A percentile compares a stretch with the other conserved stretches of the same genome.
Evolutionary conservation across 2,797 vertebrate species (phyloP).

Genomic region (Onychomys arenicola): DNA sequence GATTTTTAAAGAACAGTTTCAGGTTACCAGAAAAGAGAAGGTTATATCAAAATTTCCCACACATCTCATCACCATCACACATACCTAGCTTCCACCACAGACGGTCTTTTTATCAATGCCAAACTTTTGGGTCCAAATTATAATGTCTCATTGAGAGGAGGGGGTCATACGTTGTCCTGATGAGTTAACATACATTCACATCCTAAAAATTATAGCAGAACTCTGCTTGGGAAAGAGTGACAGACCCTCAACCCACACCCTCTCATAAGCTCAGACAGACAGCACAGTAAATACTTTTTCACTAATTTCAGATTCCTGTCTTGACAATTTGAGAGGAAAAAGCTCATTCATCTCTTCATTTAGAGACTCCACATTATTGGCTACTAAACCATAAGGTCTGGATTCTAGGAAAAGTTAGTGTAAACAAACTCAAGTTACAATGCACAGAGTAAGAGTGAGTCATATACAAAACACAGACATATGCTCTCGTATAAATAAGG

Average conservation of each 20-base stretch:
- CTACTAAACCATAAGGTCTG: conserved; percentile 83
- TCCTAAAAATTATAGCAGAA: conserved; percentile 69
- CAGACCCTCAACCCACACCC: conserved; percentile 67
- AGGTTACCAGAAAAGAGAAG: not conserved
- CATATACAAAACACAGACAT: conserved; percentile 89
- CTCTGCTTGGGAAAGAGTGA: conserved; percentile 66
- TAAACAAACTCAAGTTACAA: conserved; percentile 88
- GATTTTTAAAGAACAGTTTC: not conserved
- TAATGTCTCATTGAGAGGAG: conserved; percentile 46
- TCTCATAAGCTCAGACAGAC: conserved; percentile 74
- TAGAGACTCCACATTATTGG: conserved; percentile 84
- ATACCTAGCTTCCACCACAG: not conserved
- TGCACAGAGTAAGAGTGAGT: conserved; percentile 86
- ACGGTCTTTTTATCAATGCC: conserved; percentile 46
- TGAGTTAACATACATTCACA: conserved; percentile 67
- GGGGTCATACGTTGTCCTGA: conserved; percentile 67
- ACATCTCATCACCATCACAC: not conserved
- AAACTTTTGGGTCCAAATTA: conserved; percentile 50
- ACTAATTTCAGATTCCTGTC: conserved; percentile 62
- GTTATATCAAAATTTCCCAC: not conserved
- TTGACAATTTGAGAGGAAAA: conserved; percentile 82
- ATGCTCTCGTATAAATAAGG: conserved; percentile 89
- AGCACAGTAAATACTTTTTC: conserved; percentile 75
- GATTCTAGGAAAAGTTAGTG: conserved; percentile 85
- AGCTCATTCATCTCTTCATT: conserved; percentile 80